Percentiles rank a stretch among this genome's conserved stretches.
Conservation (phyloP, 2,888 invertebrate genomes). For the Patella pellucida region DNA sequence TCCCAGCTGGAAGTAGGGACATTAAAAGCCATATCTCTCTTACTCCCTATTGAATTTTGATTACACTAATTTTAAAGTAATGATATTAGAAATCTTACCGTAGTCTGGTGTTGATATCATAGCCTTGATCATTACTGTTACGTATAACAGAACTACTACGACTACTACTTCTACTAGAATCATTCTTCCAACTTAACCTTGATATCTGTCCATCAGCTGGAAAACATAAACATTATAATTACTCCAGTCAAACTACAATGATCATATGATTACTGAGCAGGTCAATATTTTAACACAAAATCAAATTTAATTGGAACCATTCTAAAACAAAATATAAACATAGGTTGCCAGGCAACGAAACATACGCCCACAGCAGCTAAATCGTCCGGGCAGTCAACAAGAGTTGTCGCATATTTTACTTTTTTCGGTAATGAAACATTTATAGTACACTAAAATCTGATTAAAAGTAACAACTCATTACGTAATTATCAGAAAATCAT, state of each 20-base stretch:
- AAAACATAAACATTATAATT: conserved; percentile 14
- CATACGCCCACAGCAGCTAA: no score
- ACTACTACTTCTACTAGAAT: conserved; percentile 37
- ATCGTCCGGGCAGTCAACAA: no score
- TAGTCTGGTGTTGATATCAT: conserved; percentile 53
- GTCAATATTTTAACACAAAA: neutral
- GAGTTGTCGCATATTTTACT: no score
- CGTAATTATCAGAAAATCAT: no score
- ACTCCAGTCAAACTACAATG: neutral
- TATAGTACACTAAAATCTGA: no score
- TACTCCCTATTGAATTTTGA: no score
- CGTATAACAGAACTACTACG: conserved; percentile 43
- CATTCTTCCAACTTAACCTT: conserved; percentile 41
- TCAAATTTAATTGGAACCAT: neutral
- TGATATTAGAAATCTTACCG: conserved; percentile 36
- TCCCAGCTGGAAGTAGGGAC: no score
- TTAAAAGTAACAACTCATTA: no score
- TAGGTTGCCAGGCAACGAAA: no score
- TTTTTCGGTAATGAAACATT: no score
- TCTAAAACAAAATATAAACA: neutral
- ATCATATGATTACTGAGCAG: neutral
- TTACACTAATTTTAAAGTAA: neutral
- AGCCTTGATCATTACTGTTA: conserved; percentile 21
- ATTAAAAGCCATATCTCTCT: neutral
- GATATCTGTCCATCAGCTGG: conserved; percentile 59